phyloP scores from a whole-genome alignment of 2,888 invertebrate genomes.

The Chirona hameri region DNA sequence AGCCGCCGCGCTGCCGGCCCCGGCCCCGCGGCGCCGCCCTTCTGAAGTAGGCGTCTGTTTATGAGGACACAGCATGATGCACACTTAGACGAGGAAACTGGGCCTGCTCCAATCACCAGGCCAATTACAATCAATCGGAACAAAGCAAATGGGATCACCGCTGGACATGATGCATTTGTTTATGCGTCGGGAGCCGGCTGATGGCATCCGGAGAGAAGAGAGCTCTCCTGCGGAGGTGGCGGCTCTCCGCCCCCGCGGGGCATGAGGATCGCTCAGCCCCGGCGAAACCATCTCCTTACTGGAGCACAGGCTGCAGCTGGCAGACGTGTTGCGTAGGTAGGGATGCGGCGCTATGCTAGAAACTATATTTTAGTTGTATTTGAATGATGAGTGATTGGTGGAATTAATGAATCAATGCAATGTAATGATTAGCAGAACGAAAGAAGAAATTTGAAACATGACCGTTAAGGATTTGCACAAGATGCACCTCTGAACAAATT shows the following conservation, averaged over 20 bases:
- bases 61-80: constrained; percentile 5
- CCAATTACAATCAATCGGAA: constrained; percentile 28
- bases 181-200: not conserved
- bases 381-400: too few species aligned
- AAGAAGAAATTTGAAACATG: too few species aligned
- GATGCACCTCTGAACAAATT: too few species aligned
- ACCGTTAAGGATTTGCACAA: too few species aligned
- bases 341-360: too few species aligned
- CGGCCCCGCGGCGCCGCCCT: not conserved
- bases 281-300: too few species aligned
- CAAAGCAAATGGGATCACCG: constrained; percentile 7
- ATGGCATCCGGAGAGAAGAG: not conserved
- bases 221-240: not conserved
- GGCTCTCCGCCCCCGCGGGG: not conserved
- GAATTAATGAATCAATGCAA: too few species aligned
- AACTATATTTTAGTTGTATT: too few species aligned
- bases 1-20: not conserved
- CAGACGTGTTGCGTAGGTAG: too few species aligned
- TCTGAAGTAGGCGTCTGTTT: constrained; percentile 1
- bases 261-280: too few species aligned
- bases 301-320: too few species aligned
- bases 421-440: too few species aligned
- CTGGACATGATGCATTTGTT: constrained; percentile 25
- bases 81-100: constrained; percentile 1
- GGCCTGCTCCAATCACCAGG: not conserved